These are phyloP conservation scores for Sinella curviseta DNA, from an alignment of 1,140 invertebrate species.

Conservation along the genomic window DNA sequence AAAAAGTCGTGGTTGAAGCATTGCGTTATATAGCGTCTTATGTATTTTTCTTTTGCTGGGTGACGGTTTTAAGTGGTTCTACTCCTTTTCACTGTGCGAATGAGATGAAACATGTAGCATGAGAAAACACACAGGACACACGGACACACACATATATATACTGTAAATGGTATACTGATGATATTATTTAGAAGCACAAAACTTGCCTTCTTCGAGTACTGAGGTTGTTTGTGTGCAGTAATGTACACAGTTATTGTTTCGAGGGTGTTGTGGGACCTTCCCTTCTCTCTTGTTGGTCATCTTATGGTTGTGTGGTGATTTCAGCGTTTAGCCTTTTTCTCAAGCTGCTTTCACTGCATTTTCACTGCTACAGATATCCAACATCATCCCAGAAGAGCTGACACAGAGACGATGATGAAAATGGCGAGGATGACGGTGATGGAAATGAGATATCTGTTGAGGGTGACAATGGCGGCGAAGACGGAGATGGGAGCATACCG, in stretches of 20 bases:
- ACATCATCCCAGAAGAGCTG: conserved; percentile 16
- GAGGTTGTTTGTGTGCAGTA: neutral
- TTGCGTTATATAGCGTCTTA: neutral
- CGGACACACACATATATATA: too few relatives aligned
- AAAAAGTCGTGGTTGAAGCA: neutral
- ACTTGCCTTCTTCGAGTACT: neutral
- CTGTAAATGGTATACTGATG: too few relatives aligned
- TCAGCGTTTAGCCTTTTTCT: neutral
- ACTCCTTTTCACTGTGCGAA: too few relatives aligned
- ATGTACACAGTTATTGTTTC: too few relatives aligned
- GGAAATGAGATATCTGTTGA: conserved; percentile 18
- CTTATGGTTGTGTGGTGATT: neutral
- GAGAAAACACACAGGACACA: too few relatives aligned
- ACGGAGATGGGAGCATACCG: neutral
- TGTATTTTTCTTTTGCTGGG: neutral
- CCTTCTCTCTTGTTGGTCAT: neutral
- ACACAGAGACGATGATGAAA: neutral
- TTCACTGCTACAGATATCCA: neutral
- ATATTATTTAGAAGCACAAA: too few relatives aligned
- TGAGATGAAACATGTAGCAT: too few relatives aligned
- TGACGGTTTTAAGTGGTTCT: neutral
- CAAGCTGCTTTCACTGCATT: too few relatives aligned
- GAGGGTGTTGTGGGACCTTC: too few relatives aligned
- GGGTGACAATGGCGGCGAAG: neutral
- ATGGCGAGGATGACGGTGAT: conserved; percentile 1